phyloP scores from a whole-genome alignment of 2,888 invertebrate species.

The Beris morrisii region DNA sequence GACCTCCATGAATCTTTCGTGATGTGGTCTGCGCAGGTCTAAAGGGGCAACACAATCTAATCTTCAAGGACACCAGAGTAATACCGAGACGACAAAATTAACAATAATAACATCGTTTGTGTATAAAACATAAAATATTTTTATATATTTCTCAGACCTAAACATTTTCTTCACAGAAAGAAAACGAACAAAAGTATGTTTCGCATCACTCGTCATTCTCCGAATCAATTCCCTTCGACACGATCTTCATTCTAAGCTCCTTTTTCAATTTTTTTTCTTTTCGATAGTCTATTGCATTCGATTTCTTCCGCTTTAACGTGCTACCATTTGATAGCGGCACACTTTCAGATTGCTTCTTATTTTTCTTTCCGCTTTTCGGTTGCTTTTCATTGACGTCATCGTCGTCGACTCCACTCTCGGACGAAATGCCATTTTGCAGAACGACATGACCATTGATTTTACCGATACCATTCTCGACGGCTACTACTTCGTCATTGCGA shows the following conservation, averaged over 20 bases:
- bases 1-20: too few relatives aligned
- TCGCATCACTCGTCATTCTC: neutral
- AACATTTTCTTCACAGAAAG: too few relatives aligned
- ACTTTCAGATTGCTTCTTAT: slow-evolving; percentile 7
- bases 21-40: too few relatives aligned
- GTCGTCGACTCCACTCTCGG: slow-evolving; percentile 3
- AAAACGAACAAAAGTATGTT: too few relatives aligned
- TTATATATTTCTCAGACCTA: neutral
- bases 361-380: slow-evolving; percentile 1
- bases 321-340: slow-evolving; percentile 5
- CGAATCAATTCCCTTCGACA: slow-evolving; percentile 43
- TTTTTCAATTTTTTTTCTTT: slow-evolving; percentile 48
- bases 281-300: slow-evolving; percentile 34
- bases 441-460: slow-evolving; percentile 13
- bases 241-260: slow-evolving; percentile 45
- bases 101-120: too few relatives aligned
- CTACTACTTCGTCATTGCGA: slow-evolving; percentile 37
- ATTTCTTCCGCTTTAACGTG: slow-evolving; percentile 30
- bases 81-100: too few relatives aligned
- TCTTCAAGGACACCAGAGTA: too few relatives aligned
- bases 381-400: slow-evolving; percentile 27
- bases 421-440: slow-evolving; percentile 28
- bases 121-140: neutral
- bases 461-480: slow-evolving; percentile 32
- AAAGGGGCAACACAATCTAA: too few relatives aligned